Evolutionary conservation across 2,797 vertebrate species (phyloP), one percentile per base, ranked within the genome.

Genomic region (Sebastes matsubarae): DNA sequence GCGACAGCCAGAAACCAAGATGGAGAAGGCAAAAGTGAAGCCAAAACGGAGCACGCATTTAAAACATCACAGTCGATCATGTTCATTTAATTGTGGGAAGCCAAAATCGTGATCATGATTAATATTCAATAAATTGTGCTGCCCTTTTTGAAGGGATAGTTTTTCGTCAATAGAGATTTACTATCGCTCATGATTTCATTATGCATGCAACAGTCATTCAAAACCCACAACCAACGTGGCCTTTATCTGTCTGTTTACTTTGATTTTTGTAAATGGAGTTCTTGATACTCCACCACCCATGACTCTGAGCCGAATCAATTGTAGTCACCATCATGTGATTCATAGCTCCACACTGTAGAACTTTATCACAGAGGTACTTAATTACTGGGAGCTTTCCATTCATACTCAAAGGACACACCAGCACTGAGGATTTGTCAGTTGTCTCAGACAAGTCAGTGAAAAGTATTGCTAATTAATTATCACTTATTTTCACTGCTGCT

Each of bases 181-280:
- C 64, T 54, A 61, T 67, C 5, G 7, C 32, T 57, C 64, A 38
- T 88, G 73, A 87, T 87, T 90, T 87, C 77, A 91, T 92, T 85
- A 87, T 81, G 80, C 82, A 88, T 87, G 88, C 76, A 83, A 68
- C 82, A 89, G 79, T 83, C 86, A 90, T 84, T 90, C 85, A 89
- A 77, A 90, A 81, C 84, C 63, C 54, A 88, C 77, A 89, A 86
- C 79, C 75, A 89, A 72, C 81, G 73, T 55, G 79, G 82, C 82
- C 86, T 88, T 90, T 78, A 87, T 82, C 77, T 73, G 68, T 85
- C 83, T 77, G 82, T 90, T 91, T 84, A 90, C 79, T 86, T 87
- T 46, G 77, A 90, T 90, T 91, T 91, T 84, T 83, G 77, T 84
- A 88, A 87, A 92, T 84, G 30, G 81, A 86, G 84, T 68, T 84